Percentiles rank a stretch among this genome's conserved stretches.
phyloP scores from a whole-genome alignment of 2,888 invertebrate genomes.

The Idaea dimidiata region DNA sequence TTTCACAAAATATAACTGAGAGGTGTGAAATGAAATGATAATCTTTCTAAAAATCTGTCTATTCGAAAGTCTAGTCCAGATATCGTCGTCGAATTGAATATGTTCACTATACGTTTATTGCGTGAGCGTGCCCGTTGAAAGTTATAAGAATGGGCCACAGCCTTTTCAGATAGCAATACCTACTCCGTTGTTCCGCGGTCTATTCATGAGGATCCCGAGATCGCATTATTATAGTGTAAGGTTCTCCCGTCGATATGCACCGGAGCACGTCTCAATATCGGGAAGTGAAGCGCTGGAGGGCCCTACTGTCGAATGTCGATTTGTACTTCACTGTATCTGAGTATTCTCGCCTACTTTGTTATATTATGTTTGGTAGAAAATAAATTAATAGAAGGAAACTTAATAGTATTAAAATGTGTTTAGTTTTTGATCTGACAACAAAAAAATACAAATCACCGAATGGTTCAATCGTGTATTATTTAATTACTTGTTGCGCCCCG shows the following conservation, averaged over 20 bases:
- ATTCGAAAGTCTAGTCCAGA: no score
- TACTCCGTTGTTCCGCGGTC: slow-evolving; percentile 16
- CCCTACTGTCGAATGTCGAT: slow-evolving; percentile 13
- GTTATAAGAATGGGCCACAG: slow-evolving; percentile 3
- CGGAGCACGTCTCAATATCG: slow-evolving; percentile 47
- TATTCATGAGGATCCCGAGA: slow-evolving; percentile 33
- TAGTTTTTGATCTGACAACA: no score
- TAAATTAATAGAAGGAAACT: no score
- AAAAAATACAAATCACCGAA: no score
- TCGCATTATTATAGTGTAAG: slow-evolving; percentile 38
- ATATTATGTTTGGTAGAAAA: no score
- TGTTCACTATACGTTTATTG: background rate
- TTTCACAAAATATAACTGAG: no score
- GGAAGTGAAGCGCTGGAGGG: slow-evolving; percentile 35
- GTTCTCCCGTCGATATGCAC: slow-evolving; percentile 43
- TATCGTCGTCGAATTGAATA: background rate
- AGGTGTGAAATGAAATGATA: no score
- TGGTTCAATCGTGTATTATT: no score
- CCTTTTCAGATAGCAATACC: slow-evolving; percentile 9
- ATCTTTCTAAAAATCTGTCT: no score
- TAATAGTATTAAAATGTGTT: no score
- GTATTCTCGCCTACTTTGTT: no score
- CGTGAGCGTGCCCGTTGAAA: background rate
- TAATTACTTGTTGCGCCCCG: no score
- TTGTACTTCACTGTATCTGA: background rate